A percentile compares a stretch with the other conserved stretches of the same genome.
Evolutionary conservation across 2,113 vertebrate genomes (phyloP).

Genomic region (Mellivora capensis): DNA sequence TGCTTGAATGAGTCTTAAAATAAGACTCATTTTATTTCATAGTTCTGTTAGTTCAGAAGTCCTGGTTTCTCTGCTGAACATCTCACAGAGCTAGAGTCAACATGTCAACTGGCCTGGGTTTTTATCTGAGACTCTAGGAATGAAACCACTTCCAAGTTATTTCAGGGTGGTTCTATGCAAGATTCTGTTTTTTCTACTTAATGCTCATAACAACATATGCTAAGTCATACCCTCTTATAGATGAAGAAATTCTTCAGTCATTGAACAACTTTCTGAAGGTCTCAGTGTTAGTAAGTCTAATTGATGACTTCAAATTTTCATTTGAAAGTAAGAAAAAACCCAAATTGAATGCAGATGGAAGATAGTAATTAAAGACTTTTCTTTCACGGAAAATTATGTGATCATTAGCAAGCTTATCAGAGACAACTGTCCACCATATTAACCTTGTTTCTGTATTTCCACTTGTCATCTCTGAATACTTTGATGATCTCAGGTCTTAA

Average conservation of each 20-base stretch:
- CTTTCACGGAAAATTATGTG: background rate
- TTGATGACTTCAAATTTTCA: background rate
- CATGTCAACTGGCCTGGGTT: background rate
- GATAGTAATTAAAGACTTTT: background rate
- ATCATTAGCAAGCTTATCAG: background rate
- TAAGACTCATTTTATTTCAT: background rate
- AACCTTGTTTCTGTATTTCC: background rate
- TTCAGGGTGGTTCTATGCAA: background rate
- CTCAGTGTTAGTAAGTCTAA: background rate
- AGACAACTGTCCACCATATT: background rate
- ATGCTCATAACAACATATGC: background rate
- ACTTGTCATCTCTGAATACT: background rate
- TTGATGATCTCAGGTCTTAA: background rate
- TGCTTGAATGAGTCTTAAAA: background rate
- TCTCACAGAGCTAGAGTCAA: background rate
- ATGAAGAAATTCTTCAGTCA: background rate
- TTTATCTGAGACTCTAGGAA: background rate
- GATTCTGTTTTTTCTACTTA: background rate
- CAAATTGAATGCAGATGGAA: background rate
- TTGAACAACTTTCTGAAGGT: background rate
- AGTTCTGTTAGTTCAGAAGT: background rate
- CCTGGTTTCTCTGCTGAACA: background rate
- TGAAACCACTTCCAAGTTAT: background rate
- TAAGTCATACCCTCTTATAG: background rate
- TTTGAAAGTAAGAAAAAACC: background rate